Percentiles rank a stretch among this genome's conserved stretches.
phyloP scores from a whole-genome alignment of 2,797 vertebrate species.

The Sebastes baramenuke region DNA sequence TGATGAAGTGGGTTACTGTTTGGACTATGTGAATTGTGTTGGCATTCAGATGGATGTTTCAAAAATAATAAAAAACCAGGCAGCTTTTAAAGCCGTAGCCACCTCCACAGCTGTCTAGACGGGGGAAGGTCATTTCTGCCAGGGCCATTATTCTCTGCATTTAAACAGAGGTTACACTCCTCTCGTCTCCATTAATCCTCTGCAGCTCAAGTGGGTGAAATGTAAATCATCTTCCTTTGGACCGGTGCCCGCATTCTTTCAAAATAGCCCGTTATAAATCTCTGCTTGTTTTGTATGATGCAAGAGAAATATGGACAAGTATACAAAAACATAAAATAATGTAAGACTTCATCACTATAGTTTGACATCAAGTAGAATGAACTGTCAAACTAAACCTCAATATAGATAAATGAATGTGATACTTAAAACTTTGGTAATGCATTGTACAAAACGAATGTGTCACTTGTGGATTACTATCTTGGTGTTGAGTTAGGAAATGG shows the following conservation, averaged over 20 bases:
- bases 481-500: not conserved
- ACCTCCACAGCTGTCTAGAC: conserved; percentile 68
- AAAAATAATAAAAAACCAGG: not conserved
- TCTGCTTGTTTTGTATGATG: not conserved
- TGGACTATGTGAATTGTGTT: conserved; percentile 1
- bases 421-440: not conserved
- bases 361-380: not conserved
- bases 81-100: conserved; percentile 33
- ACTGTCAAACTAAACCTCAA: not conserved
- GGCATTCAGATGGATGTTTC: conserved; percentile 36
- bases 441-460: not conserved
- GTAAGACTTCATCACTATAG: not conserved
- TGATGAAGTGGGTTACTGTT: conserved; percentile 6
- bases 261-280: not conserved
- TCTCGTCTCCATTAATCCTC: conserved; percentile 63
- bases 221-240: conserved; percentile 34
- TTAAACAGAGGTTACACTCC: conserved; percentile 60
- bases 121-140: conserved; percentile 59
- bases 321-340: not conserved
- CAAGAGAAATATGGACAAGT: not conserved
- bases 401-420: not conserved
- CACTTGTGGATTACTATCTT: not conserved
- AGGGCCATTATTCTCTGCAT: conserved; percentile 55
- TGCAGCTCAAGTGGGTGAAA: conserved; percentile 31
- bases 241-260: not conserved